Conservation (phyloP, 2,113 vertebrate genomes). For the Choloepus hoffmanni region DNA sequence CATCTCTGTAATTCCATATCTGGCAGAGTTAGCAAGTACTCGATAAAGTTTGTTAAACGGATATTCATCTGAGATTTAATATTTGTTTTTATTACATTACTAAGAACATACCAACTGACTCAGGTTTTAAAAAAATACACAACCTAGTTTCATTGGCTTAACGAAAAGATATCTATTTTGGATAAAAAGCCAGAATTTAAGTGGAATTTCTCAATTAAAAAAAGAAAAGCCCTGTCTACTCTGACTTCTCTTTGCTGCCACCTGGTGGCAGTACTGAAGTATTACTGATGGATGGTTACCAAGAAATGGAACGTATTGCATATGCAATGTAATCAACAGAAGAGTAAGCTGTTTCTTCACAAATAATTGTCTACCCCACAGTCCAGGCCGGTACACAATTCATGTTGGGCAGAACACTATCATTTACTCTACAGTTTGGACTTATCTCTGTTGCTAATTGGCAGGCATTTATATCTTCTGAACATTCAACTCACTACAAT, state of each 20-base stretch:
- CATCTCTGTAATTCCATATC: background rate
- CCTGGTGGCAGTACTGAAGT: background rate
- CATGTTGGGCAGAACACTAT: background rate
- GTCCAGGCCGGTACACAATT: background rate
- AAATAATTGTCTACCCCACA: background rate
- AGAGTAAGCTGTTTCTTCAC: background rate
- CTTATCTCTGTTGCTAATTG: background rate
- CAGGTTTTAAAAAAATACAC: background rate
- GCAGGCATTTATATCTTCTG: background rate
- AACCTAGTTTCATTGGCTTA: background rate
- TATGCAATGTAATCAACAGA: fast-evolving
- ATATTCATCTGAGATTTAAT: background rate
- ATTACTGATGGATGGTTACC: background rate
- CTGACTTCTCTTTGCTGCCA: constrained; percentile 11
- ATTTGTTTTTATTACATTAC: constrained; percentile 11
- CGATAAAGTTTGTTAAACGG: background rate
- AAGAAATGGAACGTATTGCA: background rate
- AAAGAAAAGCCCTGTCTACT: background rate
- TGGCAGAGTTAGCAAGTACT: background rate
- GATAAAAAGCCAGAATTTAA: constrained; percentile 15
- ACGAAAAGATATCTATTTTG: background rate
- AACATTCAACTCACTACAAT: background rate
- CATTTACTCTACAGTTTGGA: background rate
- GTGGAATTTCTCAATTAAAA: background rate
- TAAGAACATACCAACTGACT: background rate